phyloP scores from a whole-genome alignment of 1,140 invertebrate genomes.

The Odontomachus brunneus region DNA sequence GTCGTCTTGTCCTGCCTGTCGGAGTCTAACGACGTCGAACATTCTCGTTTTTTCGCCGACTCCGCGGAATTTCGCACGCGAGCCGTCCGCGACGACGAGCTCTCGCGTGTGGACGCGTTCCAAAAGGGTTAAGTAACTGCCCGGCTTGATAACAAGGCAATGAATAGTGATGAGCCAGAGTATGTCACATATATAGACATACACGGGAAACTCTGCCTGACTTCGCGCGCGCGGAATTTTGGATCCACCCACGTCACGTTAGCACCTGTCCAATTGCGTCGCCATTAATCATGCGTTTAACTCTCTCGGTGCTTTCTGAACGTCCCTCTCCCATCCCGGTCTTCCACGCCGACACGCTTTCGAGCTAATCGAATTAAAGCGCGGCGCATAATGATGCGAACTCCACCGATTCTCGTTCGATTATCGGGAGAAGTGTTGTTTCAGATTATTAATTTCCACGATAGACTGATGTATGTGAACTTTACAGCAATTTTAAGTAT shows the following conservation, averaged over 20 bases:
- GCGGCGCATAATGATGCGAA: not conserved
- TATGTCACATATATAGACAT: constrained; percentile 12
- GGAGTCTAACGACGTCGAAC: not conserved
- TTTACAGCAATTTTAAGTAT: no score
- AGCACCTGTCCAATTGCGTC: constrained; percentile 34
- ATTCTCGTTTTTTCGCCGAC: constrained; percentile 19
- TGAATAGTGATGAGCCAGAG: constrained; percentile 39
- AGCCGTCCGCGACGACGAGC: not conserved
- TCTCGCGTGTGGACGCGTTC: not conserved
- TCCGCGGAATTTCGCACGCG: not conserved
- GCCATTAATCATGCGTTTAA: constrained; percentile 42
- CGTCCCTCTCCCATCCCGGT: not conserved
- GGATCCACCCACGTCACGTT: constrained; percentile 34
- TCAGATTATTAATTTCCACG: no score
- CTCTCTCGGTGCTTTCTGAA: not conserved
- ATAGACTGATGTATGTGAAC: no score
- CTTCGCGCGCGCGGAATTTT: constrained; percentile 11
- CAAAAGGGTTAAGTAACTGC: constrained; percentile 23
- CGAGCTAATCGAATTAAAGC: constrained; percentile 26
- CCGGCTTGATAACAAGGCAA: constrained; percentile 19
- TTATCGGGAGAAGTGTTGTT: no score
- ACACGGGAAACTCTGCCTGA: constrained; percentile 31
- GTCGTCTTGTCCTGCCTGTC: not conserved
- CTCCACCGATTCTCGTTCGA: no score
- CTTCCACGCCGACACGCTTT: not conserved